Conservation (phyloP, 2,888 invertebrate genomes). For the Brachyopa scutellaris region DNA sequence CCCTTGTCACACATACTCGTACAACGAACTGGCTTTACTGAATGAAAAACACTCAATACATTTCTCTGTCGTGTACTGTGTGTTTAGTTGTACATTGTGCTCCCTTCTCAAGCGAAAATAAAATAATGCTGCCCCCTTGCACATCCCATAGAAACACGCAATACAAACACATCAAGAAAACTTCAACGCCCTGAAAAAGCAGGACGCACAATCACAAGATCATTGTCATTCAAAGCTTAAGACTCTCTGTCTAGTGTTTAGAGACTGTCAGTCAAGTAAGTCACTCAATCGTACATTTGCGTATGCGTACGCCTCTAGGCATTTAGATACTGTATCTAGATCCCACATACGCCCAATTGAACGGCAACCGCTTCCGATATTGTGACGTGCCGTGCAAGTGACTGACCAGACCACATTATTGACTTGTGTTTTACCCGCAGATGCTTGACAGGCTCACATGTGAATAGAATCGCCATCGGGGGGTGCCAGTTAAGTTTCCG, state of each 20-base stretch:
- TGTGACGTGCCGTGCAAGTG: constrained; percentile 17
- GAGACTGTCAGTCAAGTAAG: constrained; percentile 44
- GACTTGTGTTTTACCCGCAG: constrained; percentile 34
- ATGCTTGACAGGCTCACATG: constrained; percentile 29
- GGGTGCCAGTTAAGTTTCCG: constrained; percentile 46
- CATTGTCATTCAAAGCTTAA: constrained; percentile 54
- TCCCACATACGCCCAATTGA: constrained; percentile 55
- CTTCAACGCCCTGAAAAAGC: constrained; percentile 55
- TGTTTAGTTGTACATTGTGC: not conserved
- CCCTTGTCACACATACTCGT: not conserved
- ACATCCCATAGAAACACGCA: constrained; percentile 13
- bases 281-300: constrained; percentile 55
- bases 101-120: constrained; percentile 3
- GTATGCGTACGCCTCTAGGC: constrained; percentile 29
- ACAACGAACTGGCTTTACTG: constrained; percentile 19
- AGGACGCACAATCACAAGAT: constrained; percentile 36
- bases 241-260: not conserved
- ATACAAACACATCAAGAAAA: constrained; percentile 33
- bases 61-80: not conserved
- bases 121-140: not conserved
- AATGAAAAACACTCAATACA: constrained; percentile 44
- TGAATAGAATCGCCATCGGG: constrained; percentile 30
- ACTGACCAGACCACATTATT: constrained; percentile 55
- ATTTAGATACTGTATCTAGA: constrained; percentile 8
- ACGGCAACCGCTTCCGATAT: constrained; percentile 55